These are phyloP conservation scores for Halcyon senegalensis DNA, from an alignment of 2,113 vertebrate genomes.

Conservation along the genomic window DNA sequence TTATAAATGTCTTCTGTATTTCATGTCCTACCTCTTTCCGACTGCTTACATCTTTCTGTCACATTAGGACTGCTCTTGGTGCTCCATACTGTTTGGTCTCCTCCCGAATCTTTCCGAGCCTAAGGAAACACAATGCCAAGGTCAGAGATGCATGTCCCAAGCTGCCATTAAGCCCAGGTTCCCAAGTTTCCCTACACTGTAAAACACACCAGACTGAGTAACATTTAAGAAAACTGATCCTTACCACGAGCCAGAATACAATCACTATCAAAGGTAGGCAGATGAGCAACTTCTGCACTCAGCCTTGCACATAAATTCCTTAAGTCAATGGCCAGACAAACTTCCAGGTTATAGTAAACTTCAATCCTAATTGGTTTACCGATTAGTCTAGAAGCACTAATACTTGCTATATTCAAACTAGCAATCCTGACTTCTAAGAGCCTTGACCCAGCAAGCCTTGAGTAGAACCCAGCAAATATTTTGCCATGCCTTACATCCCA, in stretches of 20 bases:
- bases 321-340: neutral
- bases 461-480: neutral
- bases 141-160: neutral
- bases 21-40: conserved; percentile 68
- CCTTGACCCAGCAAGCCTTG: neutral
- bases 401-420: neutral
- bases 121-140: conserved; percentile 64
- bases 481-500: neutral
- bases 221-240: neutral
- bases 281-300: neutral
- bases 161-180: neutral
- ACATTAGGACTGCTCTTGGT: conserved; percentile 58
- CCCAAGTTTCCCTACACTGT: accelerated
- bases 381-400: neutral
- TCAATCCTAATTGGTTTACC: neutral
- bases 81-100: conserved; percentile 35
- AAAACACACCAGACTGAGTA: neutral
- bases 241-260: neutral
- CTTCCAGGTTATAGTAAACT: neutral
- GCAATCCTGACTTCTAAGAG: neutral
- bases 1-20: neutral
- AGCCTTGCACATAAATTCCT: neutral
- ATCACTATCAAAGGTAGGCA: neutral
- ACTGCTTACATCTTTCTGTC: conserved; percentile 48
- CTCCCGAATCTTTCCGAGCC: conserved; percentile 79